phyloP scores from a whole-genome alignment of 2,888 invertebrate species.

The Phymatocera aterrima region DNA sequence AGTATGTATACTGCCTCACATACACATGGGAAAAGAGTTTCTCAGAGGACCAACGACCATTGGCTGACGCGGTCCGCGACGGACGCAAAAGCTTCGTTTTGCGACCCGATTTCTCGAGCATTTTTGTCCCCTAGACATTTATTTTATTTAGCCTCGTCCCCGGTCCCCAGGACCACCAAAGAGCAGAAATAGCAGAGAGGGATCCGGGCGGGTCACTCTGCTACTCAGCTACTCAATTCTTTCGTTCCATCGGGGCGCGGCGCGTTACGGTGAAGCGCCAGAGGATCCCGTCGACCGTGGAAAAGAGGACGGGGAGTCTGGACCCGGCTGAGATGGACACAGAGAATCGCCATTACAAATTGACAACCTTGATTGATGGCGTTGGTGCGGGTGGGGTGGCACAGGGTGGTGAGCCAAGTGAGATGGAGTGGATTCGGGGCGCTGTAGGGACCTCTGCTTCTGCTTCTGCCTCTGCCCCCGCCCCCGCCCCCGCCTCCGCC shows the following conservation, averaged over 20 bases:
- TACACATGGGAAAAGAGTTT: neutral
- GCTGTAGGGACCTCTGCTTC: slow-evolving; percentile 43
- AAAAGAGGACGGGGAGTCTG: slow-evolving; percentile 53
- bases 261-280: slow-evolving; percentile 46
- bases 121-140: slow-evolving; percentile 70
- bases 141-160: slow-evolving; percentile 71
- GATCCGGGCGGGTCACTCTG: slow-evolving; percentile 40
- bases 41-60: neutral
- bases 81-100: slow-evolving; percentile 4
- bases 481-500: slow-evolving; percentile 49
- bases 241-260: slow-evolving; percentile 57
- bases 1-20: neutral
- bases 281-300: slow-evolving; percentile 48
- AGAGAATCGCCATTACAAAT: slow-evolving; percentile 77
- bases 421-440: slow-evolving; percentile 62
- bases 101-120: slow-evolving; percentile 48
- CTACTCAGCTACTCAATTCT: slow-evolving; percentile 53
- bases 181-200: slow-evolving; percentile 29
- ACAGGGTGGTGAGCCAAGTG: slow-evolving; percentile 61
- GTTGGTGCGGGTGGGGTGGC: slow-evolving; percentile 54
- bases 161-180: slow-evolving; percentile 21
- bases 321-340: slow-evolving; percentile 72
- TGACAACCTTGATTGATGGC: slow-evolving; percentile 78
- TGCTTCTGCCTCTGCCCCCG: slow-evolving; percentile 46
- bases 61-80: neutral